Evolutionary conservation across 2,888 invertebrate species (phyloP), one percentile per base, ranked within the genome.

Genomic region (Choreutis nemorana): DNA sequence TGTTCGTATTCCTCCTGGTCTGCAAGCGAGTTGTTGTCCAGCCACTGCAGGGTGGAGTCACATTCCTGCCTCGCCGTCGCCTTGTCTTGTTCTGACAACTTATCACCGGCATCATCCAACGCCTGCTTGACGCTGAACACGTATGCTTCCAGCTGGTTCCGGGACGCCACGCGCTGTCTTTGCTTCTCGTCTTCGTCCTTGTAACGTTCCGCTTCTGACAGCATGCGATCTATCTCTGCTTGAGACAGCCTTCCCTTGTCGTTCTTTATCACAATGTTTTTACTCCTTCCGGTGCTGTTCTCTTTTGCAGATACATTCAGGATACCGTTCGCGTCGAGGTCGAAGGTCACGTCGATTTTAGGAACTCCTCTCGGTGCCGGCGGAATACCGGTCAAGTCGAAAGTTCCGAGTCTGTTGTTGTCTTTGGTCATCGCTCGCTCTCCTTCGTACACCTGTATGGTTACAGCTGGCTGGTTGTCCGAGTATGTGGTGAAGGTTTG

Each of bases 141-240:
- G 58, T 90, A 90, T 29, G 81, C 67, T 56, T 90, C 91, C 0
- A 92, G 71, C 38, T 82, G 80, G 64, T 92, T 92, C 35, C 88
- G 83, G 6, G 87, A 82, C 0, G 82, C 56, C 9, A 91, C 83
- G 23, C 85, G 77, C 42, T 88, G 84, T 6, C 83, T 71, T 42
- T 88, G 87, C 45, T 82, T 82, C 34, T 87, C 85, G 46, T 90
- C 90, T 46, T 87, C 87, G 13, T 72, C 83, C 28, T 82, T 82
- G 54, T 86, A 88, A 41, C 82, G 84, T 43, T 88, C 87, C 0
- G 87, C 87, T 34, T 90, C 90, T 2, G 81, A 64, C 18, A 90
- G 64, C 90, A 90, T 91, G 35, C 86, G 79, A 39, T 92, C 89
- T 33, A 90, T 90, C 37, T 90, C 89, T n/a, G 86, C 85, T 51